These are phyloP conservation scores for Heliothis virescens DNA, from an alignment of 1,140 invertebrate species.

Conservation along the genomic window DNA sequence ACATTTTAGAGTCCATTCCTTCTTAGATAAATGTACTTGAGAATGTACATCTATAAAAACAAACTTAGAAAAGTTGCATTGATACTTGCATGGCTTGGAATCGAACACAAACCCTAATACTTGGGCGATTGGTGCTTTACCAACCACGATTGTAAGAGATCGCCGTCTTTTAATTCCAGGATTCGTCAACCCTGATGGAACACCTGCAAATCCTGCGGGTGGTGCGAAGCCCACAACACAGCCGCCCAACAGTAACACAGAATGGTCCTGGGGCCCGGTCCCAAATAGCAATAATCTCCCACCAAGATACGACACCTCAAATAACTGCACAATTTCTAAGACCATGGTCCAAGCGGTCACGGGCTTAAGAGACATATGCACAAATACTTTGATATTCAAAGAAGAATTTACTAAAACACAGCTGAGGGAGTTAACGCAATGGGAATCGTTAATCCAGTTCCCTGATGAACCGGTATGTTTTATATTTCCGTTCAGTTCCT, in stretches of 20 bases:
- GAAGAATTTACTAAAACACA: slow-evolving; percentile 84
- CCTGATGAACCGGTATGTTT: slow-evolving; percentile 79
- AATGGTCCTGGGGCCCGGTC: too few relatives aligned
- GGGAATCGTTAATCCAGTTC: slow-evolving; percentile 83
- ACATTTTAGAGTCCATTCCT: too few relatives aligned
- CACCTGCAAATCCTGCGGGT: slow-evolving; percentile 50
- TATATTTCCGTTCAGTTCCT: background rate
- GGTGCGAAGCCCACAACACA: too few relatives aligned
- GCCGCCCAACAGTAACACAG: too few relatives aligned
- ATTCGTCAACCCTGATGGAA: slow-evolving; percentile 73
- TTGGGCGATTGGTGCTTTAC: too few relatives aligned
- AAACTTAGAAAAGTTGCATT: too few relatives aligned
- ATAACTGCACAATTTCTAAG: slow-evolving; percentile 59
- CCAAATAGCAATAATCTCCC: too few relatives aligned
- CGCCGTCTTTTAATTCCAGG: slow-evolving; percentile 59
- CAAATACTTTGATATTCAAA: slow-evolving; percentile 83
- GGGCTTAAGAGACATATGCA: slow-evolving; percentile 74
- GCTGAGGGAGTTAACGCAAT: slow-evolving; percentile 67
- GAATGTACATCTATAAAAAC: too few relatives aligned
- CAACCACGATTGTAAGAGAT: background rate
- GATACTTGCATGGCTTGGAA: too few relatives aligned
- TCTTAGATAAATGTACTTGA: too few relatives aligned
- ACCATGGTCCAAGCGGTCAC: slow-evolving; percentile 69
- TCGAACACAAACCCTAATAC: too few relatives aligned
- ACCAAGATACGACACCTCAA: too few relatives aligned